Evolutionary conservation across 2,113 vertebrate species (phyloP).

Genomic region (Miniopterus natalensis): DNA sequence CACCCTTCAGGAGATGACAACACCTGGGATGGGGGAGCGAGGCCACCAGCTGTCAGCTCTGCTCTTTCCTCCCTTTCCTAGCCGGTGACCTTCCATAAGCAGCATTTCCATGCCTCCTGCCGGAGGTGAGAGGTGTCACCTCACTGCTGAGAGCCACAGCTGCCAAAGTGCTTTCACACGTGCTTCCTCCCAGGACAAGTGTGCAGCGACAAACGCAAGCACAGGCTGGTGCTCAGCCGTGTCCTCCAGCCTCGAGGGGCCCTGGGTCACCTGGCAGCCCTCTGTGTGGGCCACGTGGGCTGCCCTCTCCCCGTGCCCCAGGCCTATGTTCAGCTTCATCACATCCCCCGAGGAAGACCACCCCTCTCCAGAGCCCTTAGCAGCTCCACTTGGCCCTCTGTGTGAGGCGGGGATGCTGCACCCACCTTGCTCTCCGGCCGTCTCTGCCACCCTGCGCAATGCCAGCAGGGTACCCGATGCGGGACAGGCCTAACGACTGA

Average conservation of each 20-base stretch:
- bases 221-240: not conserved
- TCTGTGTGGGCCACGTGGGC: not conserved
- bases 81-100: too few relatives aligned
- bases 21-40: fast-evolving
- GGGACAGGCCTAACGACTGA: not conserved
- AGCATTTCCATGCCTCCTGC: not conserved
- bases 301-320: not conserved
- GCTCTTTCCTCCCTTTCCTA: not conserved
- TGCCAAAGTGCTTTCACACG: not conserved
- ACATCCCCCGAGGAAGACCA: not conserved
- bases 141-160: not conserved
- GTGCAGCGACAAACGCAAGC: too few relatives aligned
- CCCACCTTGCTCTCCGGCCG: not conserved
- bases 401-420: not conserved
- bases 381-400: fast-evolving
- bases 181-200: not conserved
- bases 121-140: not conserved
- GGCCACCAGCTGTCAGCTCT: not conserved
- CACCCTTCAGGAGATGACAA: not conserved
- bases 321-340: not conserved
- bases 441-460: not conserved
- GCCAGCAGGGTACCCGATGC: not conserved
- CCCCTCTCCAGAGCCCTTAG: not conserved
- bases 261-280: not conserved
- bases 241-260: not conserved